These are phyloP conservation scores for Circaetus gallicus DNA, from an alignment of 2,113 vertebrate species.

Conservation along the genomic window DNA sequence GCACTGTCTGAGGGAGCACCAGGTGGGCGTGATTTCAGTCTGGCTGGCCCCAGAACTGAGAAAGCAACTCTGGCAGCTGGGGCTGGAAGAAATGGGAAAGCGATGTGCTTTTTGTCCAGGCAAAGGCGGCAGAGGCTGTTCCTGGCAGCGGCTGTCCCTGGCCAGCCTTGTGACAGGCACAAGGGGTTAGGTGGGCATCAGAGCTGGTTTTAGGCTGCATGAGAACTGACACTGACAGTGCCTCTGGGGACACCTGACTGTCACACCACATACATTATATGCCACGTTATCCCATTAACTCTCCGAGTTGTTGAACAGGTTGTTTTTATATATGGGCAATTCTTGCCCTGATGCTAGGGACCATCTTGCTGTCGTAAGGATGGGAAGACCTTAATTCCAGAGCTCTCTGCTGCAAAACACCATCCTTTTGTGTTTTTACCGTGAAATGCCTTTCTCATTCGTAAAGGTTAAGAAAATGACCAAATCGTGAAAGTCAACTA, in stretches of 20 bases:
- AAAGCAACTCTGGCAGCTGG: not conserved
- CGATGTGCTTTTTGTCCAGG: rapidly evolving
- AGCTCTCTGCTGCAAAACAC: not conserved
- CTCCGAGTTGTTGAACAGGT: not conserved
- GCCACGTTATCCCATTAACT: not conserved
- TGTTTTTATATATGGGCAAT: not conserved
- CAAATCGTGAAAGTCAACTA: not conserved
- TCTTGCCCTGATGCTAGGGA: not conserved
- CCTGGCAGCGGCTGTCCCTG: not conserved
- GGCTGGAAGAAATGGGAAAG: not conserved
- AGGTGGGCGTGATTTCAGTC: rapidly evolving
- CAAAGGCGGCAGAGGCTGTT: not conserved
- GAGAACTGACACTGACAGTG: not conserved
- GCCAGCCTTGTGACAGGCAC: not conserved
- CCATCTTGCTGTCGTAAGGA: not conserved
- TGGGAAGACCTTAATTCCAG: not conserved
- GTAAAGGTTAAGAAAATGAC: not conserved
- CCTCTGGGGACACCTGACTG: not conserved
- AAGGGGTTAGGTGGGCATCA: not conserved
- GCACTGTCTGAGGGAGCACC: not conserved
- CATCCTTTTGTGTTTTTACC: not conserved
- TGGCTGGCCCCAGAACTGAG: not conserved
- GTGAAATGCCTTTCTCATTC: not conserved
- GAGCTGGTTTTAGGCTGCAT: not conserved
- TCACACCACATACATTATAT: not conserved